Conservation (phyloP, 2,888 invertebrate genomes). For the Micropterix aruncella region DNA sequence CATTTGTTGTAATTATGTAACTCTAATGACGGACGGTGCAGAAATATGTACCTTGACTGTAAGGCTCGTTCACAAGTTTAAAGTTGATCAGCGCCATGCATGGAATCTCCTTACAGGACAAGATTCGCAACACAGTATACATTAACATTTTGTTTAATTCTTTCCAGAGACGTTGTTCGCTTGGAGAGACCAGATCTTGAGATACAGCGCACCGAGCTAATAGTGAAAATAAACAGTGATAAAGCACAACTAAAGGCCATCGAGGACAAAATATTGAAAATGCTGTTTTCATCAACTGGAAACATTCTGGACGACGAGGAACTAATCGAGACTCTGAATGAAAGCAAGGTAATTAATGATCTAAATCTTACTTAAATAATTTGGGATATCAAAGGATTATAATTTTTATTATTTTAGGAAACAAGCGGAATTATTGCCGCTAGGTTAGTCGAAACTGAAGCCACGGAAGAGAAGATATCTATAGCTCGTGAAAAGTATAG, state of each 20-base stretch:
- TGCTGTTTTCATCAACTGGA: slow-evolving; percentile 71
- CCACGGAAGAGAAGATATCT: slow-evolving; percentile 76
- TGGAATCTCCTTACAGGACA: too few species aligned
- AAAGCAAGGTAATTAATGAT: slow-evolving; percentile 52
- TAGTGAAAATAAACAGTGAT: slow-evolving; percentile 72
- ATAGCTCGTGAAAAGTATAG: slow-evolving; percentile 77
- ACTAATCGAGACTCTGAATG: slow-evolving; percentile 78
- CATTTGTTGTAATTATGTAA: too few species aligned
- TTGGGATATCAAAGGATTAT: background rate
- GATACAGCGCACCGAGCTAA: slow-evolving; percentile 64
- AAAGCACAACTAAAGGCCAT: slow-evolving; percentile 72
- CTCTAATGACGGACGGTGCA: too few species aligned
- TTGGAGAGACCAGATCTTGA: slow-evolving; percentile 83
- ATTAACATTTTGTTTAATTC: slow-evolving; percentile 14
- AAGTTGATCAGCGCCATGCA: too few species aligned
- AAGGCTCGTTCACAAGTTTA: too few species aligned
- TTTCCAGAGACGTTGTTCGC: slow-evolving; percentile 72
- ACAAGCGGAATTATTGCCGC: slow-evolving; percentile 82
- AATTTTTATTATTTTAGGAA: slow-evolving; percentile 37
- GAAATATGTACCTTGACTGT: too few species aligned
- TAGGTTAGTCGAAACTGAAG: slow-evolving; percentile 74
- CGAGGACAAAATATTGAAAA: slow-evolving; percentile 78
- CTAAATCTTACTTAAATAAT: background rate
- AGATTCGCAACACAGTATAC: slow-evolving; percentile 12
- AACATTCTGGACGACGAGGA: slow-evolving; percentile 91